phyloP scores from a whole-genome alignment of 2,113 vertebrate genomes.

The Periophthalmodon schlosseri region DNA sequence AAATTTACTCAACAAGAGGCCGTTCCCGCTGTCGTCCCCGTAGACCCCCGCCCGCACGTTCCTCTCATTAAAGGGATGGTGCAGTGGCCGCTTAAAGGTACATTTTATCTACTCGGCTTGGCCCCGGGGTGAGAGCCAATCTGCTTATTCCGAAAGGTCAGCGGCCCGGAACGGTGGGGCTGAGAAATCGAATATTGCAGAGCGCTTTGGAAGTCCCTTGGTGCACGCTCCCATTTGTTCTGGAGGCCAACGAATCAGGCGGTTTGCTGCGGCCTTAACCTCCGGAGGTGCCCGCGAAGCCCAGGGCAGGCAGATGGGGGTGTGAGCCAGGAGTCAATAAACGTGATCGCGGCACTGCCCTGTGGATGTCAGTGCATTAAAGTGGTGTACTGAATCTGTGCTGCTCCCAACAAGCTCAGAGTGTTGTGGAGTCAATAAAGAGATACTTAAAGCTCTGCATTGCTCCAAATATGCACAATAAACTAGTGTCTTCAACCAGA shows the following conservation, averaged over 20 bases:
- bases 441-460: not conserved
- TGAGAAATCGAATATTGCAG: conserved; percentile 64
- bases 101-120: conserved; percentile 52
- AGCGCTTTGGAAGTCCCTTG: conserved; percentile 55
- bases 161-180: conserved; percentile 51
- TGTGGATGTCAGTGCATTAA: conserved; percentile 61
- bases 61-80: conserved; percentile 47
- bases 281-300: conserved; percentile 55
- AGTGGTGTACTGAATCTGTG: conserved; percentile 36
- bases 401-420: not conserved
- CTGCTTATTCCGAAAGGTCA: conserved; percentile 66
- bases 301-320: conserved; percentile 45
- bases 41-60: conserved; percentile 14
- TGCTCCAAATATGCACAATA: not conserved
- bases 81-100: conserved; percentile 18
- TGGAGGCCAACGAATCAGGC: conserved; percentile 59
- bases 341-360: conserved; percentile 14
- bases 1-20: conserved; percentile 66
- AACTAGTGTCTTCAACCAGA: not conserved
- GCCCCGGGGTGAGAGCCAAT: conserved; percentile 56
- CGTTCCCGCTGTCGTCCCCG: conserved; percentile 33
- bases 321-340: conserved; percentile 20
- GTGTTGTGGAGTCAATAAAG: not conserved
- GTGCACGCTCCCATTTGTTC: conserved; percentile 64
- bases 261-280: conserved; percentile 65